Conservation (phyloP, 2,888 invertebrate species). For the Ennomos quercinarius region DNA sequence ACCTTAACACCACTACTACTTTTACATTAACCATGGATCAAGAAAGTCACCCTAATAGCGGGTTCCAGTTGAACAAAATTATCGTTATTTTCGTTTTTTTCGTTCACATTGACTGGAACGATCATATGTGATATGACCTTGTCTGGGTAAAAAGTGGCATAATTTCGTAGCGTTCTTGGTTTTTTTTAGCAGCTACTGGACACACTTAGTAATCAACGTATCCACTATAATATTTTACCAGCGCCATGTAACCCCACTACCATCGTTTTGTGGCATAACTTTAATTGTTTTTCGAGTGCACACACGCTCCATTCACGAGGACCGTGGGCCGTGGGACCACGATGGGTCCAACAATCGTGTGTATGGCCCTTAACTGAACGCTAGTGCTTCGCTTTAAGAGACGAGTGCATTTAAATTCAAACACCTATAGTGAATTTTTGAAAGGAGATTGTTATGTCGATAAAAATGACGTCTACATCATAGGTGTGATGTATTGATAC, state of each 20-base stretch:
- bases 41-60: no score
- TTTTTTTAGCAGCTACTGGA: no score
- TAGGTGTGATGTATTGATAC: background rate
- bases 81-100: no score
- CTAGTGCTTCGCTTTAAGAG: conserved; percentile 38
- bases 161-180: no score
- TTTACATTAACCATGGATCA: no score
- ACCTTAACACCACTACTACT: no score
- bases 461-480: conserved; percentile 22
- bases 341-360: conserved; percentile 38
- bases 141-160: no score
- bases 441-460: conserved; percentile 24
- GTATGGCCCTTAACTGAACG: conserved; percentile 51
- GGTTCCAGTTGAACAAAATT: no score
- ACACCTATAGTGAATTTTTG: conserved; percentile 44
- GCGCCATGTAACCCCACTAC: conserved; percentile 53
- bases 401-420: conserved; percentile 43
- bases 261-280: conserved; percentile 66
- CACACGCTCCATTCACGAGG: conserved; percentile 47
- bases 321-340: conserved; percentile 49
- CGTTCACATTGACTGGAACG: no score
- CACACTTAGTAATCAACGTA: no score
- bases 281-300: conserved; percentile 80
- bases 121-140: no score
- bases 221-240: background rate